Evolutionary conservation across 2,888 invertebrate species (phyloP).

Genomic region (Dynastes maya): DNA sequence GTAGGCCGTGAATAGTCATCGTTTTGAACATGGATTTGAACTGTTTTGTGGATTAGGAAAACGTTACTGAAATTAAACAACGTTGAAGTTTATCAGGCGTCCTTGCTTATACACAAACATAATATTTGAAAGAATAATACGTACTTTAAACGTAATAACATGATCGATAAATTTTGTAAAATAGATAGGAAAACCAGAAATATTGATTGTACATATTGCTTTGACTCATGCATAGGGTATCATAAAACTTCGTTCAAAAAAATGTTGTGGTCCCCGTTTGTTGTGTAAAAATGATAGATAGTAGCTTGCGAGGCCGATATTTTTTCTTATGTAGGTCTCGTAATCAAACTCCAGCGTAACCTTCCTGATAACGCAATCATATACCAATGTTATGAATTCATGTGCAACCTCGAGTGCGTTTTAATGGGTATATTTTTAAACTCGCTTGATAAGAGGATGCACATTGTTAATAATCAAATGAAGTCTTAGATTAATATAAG

Average conservation of each 20-base stretch:
- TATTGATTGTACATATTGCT: too few species aligned
- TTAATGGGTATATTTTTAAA: background rate
- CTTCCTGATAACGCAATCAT: slow-evolving; percentile 24
- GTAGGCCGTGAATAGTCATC: too few species aligned
- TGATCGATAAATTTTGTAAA: too few species aligned
- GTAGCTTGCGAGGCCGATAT: slow-evolving; percentile 1
- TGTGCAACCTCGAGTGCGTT: background rate
- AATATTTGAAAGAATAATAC: too few species aligned
- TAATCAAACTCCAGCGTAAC: slow-evolving; percentile 11
- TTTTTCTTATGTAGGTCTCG: slow-evolving; percentile 20
- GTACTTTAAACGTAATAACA: too few species aligned
- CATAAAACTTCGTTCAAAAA: background rate
- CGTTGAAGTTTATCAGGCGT: too few species aligned
- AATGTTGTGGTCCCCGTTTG: background rate
- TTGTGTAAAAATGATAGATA: slow-evolving; percentile 12
- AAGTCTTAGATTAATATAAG: background rate
- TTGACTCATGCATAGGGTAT: too few species aligned
- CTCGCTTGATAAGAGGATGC: background rate
- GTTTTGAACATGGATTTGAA: too few species aligned
- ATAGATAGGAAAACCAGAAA: too few species aligned
- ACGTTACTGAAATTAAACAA: too few species aligned
- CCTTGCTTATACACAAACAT: too few species aligned
- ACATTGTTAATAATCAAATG: background rate
- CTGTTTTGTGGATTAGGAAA: too few species aligned
- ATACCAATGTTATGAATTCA: background rate